These are phyloP conservation scores for Tursiops truncatus DNA, from an alignment of 2,113 vertebrate species.

Conservation along the genomic window DNA sequence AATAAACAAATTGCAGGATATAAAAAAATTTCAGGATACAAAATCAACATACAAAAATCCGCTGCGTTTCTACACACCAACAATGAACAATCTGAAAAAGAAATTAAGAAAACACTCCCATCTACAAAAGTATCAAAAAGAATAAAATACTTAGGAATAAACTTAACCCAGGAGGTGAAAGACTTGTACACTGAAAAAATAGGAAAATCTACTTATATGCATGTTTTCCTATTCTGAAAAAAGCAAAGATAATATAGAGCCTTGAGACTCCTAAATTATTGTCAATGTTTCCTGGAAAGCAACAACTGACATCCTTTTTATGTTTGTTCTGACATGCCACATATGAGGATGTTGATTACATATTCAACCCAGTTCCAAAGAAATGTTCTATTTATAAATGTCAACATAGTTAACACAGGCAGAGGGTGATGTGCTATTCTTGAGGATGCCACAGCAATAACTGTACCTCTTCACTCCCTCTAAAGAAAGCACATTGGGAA, in stretches of 20 bases:
- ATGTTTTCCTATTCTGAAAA: background rate
- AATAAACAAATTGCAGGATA: background rate
- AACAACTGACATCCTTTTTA: background rate
- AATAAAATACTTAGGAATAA: slow-evolving; percentile 10
- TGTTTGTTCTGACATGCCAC: background rate
- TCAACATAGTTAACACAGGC: background rate
- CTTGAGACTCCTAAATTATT: background rate
- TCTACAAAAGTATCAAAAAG: background rate
- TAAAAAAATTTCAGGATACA: background rate
- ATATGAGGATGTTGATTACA: background rate
- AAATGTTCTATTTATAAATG: background rate
- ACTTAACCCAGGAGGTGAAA: background rate
- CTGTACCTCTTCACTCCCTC: background rate
- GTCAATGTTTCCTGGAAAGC: background rate
- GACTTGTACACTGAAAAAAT: background rate
- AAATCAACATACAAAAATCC: background rate
- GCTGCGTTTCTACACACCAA: background rate
- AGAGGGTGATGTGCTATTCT: background rate
- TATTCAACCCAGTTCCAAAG: background rate
- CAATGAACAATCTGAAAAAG: background rate
- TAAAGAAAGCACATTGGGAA: background rate
- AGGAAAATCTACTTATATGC: background rate
- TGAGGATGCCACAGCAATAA: background rate
- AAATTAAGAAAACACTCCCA: background rate
- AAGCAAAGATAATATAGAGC: background rate